Evolutionary conservation across 2,888 invertebrate genomes (phyloP), one percentile per base, ranked within the genome.

Genomic region (Protophormia terraenovae): DNA sequence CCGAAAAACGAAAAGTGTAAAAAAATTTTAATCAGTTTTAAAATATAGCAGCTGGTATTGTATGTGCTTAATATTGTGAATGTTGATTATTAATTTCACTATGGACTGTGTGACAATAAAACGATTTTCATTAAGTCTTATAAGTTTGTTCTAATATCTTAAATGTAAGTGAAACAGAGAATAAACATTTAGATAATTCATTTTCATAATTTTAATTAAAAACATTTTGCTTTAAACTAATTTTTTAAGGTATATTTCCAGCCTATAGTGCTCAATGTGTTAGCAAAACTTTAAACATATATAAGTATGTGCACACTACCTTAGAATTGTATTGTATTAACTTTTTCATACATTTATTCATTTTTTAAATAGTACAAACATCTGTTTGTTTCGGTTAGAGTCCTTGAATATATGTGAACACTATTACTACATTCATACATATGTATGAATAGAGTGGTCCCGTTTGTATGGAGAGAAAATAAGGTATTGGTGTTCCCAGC

Each of bases 21-120:
- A 60, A n/a, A n/a, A 22, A 38, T 60, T 60, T 60, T 35, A 60
- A 60, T 35, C 10, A 60, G 35, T 60, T 60, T 60, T 60, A 60
- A 60, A 35, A 35, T 58, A 62, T 62, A 24, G 22, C 29, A 47
- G 10, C 14, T 8, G 3, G 5, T 53, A 24, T 24, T 53, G 24
- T 24, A 14, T 22, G 22, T 60, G 60, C 19, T 27, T 29, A 60
- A 35, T 35, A 35, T 60, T 32, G 35, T 16, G 5, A 19, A 60
- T 35, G 16, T 12, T 35, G 29, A 8, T 58, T 58, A 29, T 29
- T 58, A 58, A 58, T 29, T n/a, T n/a, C 58, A 58, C 58, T 58
- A 16, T 58, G 58, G 58, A 16, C 12, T n/a, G n/a, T n/a, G n/a
- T n/a, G n/a, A n/a, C n/a, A n/a, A n/a, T n/a, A n/a, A n/a, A n/a